These are phyloP conservation scores for Mohoua ochrocephala DNA, from an alignment of 2,113 vertebrate species.

Conservation along the genomic window DNA sequence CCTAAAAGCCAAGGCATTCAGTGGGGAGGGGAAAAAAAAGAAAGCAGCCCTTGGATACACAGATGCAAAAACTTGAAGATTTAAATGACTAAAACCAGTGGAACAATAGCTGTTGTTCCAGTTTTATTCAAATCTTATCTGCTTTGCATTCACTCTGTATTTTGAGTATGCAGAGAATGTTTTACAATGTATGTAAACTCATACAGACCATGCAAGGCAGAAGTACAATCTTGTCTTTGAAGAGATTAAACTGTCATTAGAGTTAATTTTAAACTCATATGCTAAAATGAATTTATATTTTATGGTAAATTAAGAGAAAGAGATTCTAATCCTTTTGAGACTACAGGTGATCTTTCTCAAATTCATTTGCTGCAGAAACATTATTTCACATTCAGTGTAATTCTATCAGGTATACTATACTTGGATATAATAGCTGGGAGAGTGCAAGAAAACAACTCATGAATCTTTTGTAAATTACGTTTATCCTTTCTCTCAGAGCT, in stretches of 20 bases:
- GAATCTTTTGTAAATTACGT: conserved; percentile 9
- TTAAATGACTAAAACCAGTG: background rate
- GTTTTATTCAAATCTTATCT: background rate
- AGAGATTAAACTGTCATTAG: conserved; percentile 4
- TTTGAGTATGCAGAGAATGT: background rate
- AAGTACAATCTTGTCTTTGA: background rate
- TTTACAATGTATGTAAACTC: background rate
- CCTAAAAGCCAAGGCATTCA: background rate
- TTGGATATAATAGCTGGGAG: background rate
- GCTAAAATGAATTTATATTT: background rate
- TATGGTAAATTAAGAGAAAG: conserved; percentile 14
- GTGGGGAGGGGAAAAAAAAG: accelerated
- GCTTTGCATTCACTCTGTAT: background rate
- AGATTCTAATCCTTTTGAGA: background rate
- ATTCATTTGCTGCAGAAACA: background rate
- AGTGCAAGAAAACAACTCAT: conserved; percentile 4
- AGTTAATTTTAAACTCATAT: background rate
- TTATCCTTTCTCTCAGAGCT: background rate
- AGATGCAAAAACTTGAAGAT: background rate
- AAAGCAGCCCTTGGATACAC: background rate
- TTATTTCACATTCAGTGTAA: background rate
- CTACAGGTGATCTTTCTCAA: background rate
- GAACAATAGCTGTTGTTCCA: background rate
- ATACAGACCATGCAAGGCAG: background rate
- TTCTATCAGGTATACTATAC: conserved; percentile 5